A percentile compares a stretch with the other conserved stretches of the same genome.
Evolutionary conservation across 2,888 invertebrate genomes (phyloP).

Genomic region (Ochropleura leucogaster): DNA sequence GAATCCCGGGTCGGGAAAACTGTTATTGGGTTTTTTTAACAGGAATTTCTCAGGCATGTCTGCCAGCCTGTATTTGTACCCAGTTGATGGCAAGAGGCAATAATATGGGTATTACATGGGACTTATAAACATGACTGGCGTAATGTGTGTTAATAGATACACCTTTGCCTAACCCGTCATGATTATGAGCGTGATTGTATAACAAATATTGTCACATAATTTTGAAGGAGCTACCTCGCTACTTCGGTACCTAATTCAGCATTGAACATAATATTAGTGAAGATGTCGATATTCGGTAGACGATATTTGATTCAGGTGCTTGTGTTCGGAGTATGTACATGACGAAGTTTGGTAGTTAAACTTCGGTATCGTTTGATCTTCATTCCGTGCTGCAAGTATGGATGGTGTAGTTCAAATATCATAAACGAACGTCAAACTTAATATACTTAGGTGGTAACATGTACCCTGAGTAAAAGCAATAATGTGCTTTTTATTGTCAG

Average conservation of each 20-base stretch:
- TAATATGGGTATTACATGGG: too few species aligned
- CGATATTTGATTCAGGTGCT: conserved; percentile 24
- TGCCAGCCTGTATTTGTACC: too few species aligned
- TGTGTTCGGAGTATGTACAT: conserved; percentile 10
- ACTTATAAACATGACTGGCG: too few species aligned
- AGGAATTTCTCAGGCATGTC: too few species aligned
- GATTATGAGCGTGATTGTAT: too few species aligned
- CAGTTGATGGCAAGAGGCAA: too few species aligned
- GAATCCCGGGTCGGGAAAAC: too few species aligned
- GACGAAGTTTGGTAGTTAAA: conserved; percentile 31
- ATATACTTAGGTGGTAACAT: background rate
- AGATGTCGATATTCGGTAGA: background rate
- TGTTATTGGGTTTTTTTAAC: too few species aligned
- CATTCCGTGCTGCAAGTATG: conserved; percentile 4
- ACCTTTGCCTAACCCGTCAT: too few species aligned
- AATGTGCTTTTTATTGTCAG: background rate
- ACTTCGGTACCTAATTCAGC: background rate
- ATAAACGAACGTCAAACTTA: background rate
- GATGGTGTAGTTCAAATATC: conserved; percentile 17
- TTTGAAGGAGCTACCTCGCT: background rate
- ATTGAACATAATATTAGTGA: conserved; percentile 1
- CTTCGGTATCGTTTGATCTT: conserved; percentile 30
- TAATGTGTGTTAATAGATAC: too few species aligned
- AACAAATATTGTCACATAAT: background rate
- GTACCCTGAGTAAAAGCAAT: background rate